Percentiles rank a stretch among this genome's conserved stretches.
Evolutionary conservation across 2,113 vertebrate species (phyloP).

Genomic region (Vidua macroura): DNA sequence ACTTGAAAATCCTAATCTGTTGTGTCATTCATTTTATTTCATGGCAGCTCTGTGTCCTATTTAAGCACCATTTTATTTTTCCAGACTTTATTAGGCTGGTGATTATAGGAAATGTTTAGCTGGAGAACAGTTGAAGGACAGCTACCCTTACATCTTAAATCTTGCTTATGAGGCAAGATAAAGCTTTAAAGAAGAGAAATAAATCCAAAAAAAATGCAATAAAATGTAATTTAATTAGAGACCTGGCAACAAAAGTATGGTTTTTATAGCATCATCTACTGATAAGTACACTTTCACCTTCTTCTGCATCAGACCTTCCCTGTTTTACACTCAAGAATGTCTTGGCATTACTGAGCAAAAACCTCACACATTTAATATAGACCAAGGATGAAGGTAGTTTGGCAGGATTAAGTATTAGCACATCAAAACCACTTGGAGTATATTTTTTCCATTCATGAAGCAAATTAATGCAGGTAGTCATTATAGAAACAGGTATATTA

Average conservation of each 20-base stretch:
- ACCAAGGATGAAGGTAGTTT: background rate
- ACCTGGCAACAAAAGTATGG: constrained; percentile 43
- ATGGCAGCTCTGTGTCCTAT: background rate
- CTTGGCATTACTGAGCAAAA: constrained; percentile 20
- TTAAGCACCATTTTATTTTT: constrained; percentile 7
- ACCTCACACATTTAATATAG: background rate
- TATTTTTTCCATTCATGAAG: constrained; percentile 16
- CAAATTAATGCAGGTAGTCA: background rate
- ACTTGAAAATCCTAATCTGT: background rate
- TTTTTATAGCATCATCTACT: constrained; percentile 44
- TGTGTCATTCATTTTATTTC: background rate
- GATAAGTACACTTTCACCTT: constrained; percentile 49
- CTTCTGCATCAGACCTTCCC: background rate
- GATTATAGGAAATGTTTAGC: background rate
- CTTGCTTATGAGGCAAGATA: constrained; percentile 34
- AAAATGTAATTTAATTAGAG: constrained; percentile 64
- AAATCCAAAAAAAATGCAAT: constrained; percentile 24
- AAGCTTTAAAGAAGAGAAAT: constrained; percentile 47
- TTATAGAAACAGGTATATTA: constrained; percentile 51
- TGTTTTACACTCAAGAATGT: constrained; percentile 44
- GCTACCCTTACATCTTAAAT: constrained; percentile 30
- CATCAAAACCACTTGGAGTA: background rate
- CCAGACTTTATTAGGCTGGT: background rate
- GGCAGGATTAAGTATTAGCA: background rate
- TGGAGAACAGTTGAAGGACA: constrained; percentile 45